Conservation (phyloP, 2,888 invertebrate species). For the Acrocyrtus sp. region DNA sequence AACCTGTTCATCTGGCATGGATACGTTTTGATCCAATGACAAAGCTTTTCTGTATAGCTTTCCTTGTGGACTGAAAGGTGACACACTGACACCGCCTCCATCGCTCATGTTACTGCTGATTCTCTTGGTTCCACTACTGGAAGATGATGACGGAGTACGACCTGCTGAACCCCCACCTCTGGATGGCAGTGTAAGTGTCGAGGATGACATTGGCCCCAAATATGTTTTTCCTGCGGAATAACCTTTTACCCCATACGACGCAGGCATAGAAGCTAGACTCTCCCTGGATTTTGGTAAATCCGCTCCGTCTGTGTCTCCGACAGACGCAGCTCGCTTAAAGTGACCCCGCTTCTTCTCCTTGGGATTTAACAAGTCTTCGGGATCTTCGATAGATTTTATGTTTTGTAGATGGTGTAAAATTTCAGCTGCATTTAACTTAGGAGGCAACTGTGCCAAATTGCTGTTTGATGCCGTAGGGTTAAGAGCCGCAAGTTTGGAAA, state of each 20-base stretch:
- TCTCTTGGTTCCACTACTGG: constrained; percentile 31
- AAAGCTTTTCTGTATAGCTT: constrained; percentile 77
- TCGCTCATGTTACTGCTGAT: constrained; percentile 62
- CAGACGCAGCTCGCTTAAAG: constrained; percentile 60
- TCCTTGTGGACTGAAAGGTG: constrained; percentile 56
- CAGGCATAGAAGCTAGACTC: constrained; percentile 55
- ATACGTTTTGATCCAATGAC: constrained; percentile 77
- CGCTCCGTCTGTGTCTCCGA: constrained; percentile 56
- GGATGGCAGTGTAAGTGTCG: constrained; percentile 60
- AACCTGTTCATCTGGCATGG: constrained; percentile 66
- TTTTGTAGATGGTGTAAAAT: constrained; percentile 59
- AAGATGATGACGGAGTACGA: constrained; percentile 8
- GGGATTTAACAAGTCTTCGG: constrained; percentile 56
- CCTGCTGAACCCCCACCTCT: constrained; percentile 35
- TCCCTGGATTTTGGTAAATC: constrained; percentile 56
- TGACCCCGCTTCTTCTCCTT: constrained; percentile 60
- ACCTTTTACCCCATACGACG: constrained; percentile 60
- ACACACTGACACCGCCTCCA: constrained; percentile 64
- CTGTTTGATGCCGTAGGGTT: constrained; percentile 55
- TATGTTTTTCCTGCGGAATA: constrained; percentile 56
- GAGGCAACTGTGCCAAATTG: constrained; percentile 44
- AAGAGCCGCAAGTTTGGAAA: constrained; percentile 41
- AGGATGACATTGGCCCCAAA: constrained; percentile 48
- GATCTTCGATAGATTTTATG: constrained; percentile 57
- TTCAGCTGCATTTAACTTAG: constrained; percentile 56